Base-by-base conservation (phyloP, 2,888 invertebrate species). In the Melolontha melolontha region DNA sequence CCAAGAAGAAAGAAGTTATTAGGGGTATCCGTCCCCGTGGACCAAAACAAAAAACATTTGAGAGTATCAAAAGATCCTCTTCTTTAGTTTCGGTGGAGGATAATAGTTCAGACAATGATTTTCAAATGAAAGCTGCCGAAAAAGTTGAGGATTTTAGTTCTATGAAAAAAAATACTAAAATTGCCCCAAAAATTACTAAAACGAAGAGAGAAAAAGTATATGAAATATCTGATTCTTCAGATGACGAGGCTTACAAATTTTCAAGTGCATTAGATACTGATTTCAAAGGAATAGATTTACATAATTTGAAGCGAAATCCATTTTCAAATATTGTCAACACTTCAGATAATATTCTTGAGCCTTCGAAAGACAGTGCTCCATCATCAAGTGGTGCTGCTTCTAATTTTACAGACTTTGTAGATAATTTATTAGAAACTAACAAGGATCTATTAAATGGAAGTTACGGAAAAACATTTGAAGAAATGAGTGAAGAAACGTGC, bases 221-320 rank as follows among this genome's bases (percentile, higher is more conserved):
- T 16, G 34, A 62, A 34, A 62, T 62, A 62, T 62, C 59, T 14
- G 59, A 62, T 47, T 62, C 59, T 5, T 47, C 47, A 34, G 47
- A 47, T 34, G 59, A 62, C n/a, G 59, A 62, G 12, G 29, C 29
- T 49, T 34, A 0, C 34, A 29, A 14, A 62, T 34, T 34, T 1
- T 34, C 34, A 14, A 39, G 14, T 11, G 29, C 5, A 5, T 10
- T 11, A 47, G 1, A 29, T 34, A 29, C 1, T 0, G 16, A 39
- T 16, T 34, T 5, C 10, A 5, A 39, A 34, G 10, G 16, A 10
- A 62, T 62, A 62, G 44, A 47, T 34, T 47, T 47, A 34, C 34
- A 34, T 17, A 47, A 34, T 16, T 44, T 16, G 5, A 34, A 47
- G 16, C 16, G 44, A n/a, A 47, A 14, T 47, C 11, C 14, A n/a